phyloP scores from a whole-genome alignment of 2,888 invertebrate species.

The Zygaena filipendulae region DNA sequence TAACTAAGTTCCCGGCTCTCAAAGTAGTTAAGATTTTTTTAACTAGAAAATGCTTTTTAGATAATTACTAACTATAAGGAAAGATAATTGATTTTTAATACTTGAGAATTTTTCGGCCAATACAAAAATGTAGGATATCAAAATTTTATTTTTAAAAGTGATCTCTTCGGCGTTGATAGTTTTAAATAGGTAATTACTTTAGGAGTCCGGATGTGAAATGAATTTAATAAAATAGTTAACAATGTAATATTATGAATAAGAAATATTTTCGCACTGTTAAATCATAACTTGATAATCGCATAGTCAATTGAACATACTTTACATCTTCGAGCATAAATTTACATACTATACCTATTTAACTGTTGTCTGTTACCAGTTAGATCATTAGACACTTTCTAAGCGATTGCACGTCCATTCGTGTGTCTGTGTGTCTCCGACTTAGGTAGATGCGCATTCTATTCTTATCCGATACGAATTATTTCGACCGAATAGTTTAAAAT shows the following conservation, averaged over 20 bases:
- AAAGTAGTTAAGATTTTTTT: conserved; percentile 58
- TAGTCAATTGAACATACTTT: conserved; percentile 44
- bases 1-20: conserved; percentile 68
- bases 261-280: conserved; percentile 67
- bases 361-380: conserved; percentile 60
- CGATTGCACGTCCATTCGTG: too few relatives aligned
- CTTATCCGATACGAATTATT: too few relatives aligned
- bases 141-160: conserved; percentile 67
- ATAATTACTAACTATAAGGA: conserved; percentile 34
- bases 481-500: too few relatives aligned
- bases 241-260: too few relatives aligned
- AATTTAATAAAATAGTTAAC: conserved; percentile 60
- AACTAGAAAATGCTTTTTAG: conserved; percentile 42
- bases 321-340: conserved; percentile 28
- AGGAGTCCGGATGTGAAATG: conserved; percentile 64
- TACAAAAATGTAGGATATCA: conserved; percentile 59
- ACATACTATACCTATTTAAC: too few relatives aligned
- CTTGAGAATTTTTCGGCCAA: conserved; percentile 57
- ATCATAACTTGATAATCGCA: conserved; percentile 40
- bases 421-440: conserved; percentile 28
- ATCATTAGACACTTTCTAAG: too few relatives aligned
- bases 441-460: too few relatives aligned
- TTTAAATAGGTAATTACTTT: conserved; percentile 56
- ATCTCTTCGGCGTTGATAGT: conserved; percentile 61
- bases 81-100: conserved; percentile 51